A percentile compares a stretch with the other conserved stretches of the same genome.
Conservation (phyloP, 2,113 vertebrate genomes). For the Patagioenas fasciata region DNA sequence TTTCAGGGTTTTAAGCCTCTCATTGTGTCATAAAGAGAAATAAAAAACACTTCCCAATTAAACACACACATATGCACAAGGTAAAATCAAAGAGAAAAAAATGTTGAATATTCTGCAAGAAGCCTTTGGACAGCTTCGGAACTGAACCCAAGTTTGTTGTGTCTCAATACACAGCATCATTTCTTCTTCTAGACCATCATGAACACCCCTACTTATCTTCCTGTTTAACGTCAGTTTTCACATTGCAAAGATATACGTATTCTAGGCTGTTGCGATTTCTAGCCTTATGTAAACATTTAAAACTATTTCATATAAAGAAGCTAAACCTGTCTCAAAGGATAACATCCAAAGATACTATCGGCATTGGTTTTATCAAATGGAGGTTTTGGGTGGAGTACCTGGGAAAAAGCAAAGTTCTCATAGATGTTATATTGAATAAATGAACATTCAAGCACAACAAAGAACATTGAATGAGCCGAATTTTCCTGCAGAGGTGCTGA, state of each 20-base stretch:
- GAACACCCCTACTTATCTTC: not conserved
- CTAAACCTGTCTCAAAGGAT: not conserved
- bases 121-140: not conserved
- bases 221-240: not conserved
- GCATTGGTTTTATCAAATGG: conserved; percentile 9
- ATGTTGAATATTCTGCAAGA: not conserved
- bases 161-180: not conserved
- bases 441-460: conserved; percentile 6
- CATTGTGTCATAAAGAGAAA: not conserved
- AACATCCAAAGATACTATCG: not conserved
- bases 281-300: not conserved
- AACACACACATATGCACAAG: not conserved
- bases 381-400: not conserved
- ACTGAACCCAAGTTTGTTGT: not conserved
- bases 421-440: not conserved
- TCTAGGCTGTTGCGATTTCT: not conserved
- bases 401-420: not conserved
- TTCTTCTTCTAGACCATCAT: not conserved
- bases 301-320: not conserved
- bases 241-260: not conserved
- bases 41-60: not conserved
- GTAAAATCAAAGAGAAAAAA: not conserved
- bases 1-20: not conserved
- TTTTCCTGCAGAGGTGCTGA: conserved; percentile 14
- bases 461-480: conserved; percentile 6